phyloP scores from a whole-genome alignment of 2,113 vertebrate species.

The Chionomys nivalis region DNA sequence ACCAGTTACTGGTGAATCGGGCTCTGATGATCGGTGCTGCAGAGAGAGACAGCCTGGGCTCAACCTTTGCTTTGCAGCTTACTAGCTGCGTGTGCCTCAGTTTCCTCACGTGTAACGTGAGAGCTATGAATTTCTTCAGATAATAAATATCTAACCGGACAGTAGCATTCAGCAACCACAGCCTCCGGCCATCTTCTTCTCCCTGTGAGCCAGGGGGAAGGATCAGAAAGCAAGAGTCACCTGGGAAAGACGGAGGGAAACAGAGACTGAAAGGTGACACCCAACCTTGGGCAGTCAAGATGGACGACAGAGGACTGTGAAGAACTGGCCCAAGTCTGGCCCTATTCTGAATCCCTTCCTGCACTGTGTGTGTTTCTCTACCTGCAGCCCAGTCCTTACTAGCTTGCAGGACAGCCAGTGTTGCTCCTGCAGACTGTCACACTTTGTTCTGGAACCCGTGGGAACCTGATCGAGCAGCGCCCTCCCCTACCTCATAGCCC shows the following conservation, averaged over 20 bases:
- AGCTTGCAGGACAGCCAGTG: neutral
- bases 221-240: neutral
- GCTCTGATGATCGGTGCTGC: neutral
- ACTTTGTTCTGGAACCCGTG: neutral
- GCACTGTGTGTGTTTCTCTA: too few relatives aligned
- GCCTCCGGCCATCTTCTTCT: neutral
- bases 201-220: neutral
- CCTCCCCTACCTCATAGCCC: neutral
- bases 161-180: neutral
- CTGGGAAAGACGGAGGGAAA: neutral
- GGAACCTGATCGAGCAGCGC: neutral
- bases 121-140: neutral
- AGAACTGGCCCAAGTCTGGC: neutral
- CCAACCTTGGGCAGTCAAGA: neutral
- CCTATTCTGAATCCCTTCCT: neutral
- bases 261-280: neutral
- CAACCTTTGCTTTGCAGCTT: neutral
- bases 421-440: neutral
- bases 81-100: neutral
- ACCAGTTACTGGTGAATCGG: neutral
- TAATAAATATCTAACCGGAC: neutral
- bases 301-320: neutral
- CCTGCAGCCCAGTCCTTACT: neutral
- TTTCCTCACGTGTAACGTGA: neutral
- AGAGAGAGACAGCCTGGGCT: neutral